Evolutionary conservation across 2,888 invertebrate genomes (phyloP).

Genomic region (Andrena trimmerana): DNA sequence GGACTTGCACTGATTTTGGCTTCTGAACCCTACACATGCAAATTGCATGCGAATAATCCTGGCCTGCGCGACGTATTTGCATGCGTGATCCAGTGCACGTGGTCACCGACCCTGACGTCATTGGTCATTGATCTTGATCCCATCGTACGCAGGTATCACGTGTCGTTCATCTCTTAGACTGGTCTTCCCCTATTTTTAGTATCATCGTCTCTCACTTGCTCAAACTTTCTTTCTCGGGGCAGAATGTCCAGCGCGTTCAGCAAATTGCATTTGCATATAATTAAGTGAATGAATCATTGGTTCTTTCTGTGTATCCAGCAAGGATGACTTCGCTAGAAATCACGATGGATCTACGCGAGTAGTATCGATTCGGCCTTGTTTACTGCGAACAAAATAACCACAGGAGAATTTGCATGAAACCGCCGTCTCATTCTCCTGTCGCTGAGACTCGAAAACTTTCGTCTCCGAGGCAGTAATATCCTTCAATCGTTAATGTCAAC

Average conservation of each 20-base stretch:
- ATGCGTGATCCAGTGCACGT: slow-evolving; percentile 45
- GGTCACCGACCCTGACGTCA: slow-evolving; percentile 88
- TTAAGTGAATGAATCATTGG: background rate
- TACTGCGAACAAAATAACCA: background rate
- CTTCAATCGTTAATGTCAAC: background rate
- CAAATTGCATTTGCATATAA: background rate
- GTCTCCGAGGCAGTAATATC: background rate
- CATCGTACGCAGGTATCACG: slow-evolving; percentile 37
- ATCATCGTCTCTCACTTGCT: background rate
- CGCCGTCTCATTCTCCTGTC: background rate
- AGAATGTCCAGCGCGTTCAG: background rate
- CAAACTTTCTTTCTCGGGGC: background rate
- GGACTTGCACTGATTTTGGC: background rate
- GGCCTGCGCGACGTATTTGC: slow-evolving; percentile 20
- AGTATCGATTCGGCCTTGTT: background rate
- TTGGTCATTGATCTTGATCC: slow-evolving; percentile 73
- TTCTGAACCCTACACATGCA: background rate
- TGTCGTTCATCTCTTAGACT: background rate
- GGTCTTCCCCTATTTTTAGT: background rate
- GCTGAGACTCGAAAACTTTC: background rate
- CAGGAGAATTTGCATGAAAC: background rate
- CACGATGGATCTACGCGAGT: too few species aligned
- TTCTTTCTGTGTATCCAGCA: too few species aligned
- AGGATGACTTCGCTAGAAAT: too few species aligned
- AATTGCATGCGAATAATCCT: slow-evolving; percentile 41